A percentile compares a stretch with the other conserved stretches of the same genome.
Conservation (phyloP, 2,888 invertebrate genomes). For the Tenthredo distinguenda region DNA sequence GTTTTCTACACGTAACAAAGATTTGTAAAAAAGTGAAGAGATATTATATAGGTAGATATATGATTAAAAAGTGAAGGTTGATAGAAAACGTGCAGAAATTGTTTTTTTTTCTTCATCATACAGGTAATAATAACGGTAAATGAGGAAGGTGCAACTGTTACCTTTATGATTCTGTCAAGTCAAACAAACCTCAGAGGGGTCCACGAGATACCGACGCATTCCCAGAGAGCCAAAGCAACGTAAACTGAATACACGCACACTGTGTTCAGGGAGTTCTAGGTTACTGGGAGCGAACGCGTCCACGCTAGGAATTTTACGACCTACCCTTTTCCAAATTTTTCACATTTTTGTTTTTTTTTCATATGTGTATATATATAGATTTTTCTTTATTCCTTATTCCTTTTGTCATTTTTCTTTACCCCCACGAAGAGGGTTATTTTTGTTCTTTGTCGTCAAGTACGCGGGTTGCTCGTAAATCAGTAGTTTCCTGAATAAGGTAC, state of each 20-base stretch:
- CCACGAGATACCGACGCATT: slow-evolving; percentile 81
- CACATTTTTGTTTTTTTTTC: slow-evolving; percentile 7
- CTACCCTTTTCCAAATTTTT: slow-evolving; percentile 35
- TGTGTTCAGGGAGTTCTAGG: slow-evolving; percentile 67
- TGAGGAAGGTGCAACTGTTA: slow-evolving; percentile 85
- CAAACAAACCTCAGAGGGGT: slow-evolving; percentile 79
- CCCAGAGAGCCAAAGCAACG: slow-evolving; percentile 81
- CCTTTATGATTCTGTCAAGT: slow-evolving; percentile 79
- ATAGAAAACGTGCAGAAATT: slow-evolving; percentile 48
- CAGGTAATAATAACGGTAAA: slow-evolving; percentile 61
- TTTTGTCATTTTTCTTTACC: background rate
- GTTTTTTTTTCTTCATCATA: slow-evolving; percentile 51
- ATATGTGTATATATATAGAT: too few species aligned
- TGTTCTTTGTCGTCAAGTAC: background rate
- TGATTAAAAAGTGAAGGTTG: slow-evolving; percentile 32
- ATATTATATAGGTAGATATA: slow-evolving; percentile 54
- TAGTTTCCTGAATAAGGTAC: background rate
- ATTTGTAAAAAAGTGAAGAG: background rate
- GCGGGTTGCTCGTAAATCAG: background rate
- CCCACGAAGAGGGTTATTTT: background rate
- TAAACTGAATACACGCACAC: slow-evolving; percentile 77
- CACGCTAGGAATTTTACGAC: slow-evolving; percentile 49
- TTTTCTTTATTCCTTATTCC: background rate
- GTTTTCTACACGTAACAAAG: slow-evolving; percentile 11
- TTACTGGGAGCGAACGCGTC: slow-evolving; percentile 53